A percentile compares a stretch with the other conserved stretches of the same genome.
These are phyloP conservation scores for Plemyria rubiginata DNA, from an alignment of 2,888 invertebrate species.

Conservation along the genomic window DNA sequence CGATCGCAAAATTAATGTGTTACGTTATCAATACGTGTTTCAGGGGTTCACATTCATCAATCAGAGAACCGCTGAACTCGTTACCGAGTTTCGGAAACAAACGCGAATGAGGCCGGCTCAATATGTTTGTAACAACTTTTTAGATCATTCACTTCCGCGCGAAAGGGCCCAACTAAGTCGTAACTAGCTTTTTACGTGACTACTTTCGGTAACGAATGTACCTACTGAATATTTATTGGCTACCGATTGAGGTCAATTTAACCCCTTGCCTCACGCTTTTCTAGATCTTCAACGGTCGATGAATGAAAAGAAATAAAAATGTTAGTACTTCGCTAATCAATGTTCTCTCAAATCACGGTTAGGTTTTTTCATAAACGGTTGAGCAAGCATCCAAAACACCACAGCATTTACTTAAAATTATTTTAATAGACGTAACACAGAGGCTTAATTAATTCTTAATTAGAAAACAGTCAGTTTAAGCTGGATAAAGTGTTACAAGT, in stretches of 20 bases:
- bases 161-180: constrained; percentile 57
- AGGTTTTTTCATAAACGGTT: no score
- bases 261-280: neutral
- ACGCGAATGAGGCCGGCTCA: constrained; percentile 64
- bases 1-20: constrained; percentile 64
- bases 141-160: constrained; percentile 79
- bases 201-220: constrained; percentile 29
- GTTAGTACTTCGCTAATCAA: neutral
- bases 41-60: constrained; percentile 71
- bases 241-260: neutral
- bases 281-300: no score
- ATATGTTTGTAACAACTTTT: constrained; percentile 77
- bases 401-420: no score
- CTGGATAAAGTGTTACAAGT: constrained; percentile 37
- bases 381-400: no score
- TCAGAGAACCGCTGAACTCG: constrained; percentile 77
- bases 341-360: no score
- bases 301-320: neutral
- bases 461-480: constrained; percentile 20
- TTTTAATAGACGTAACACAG: neutral
- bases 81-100: constrained; percentile 68
- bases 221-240: neutral
- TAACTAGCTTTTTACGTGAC: constrained; percentile 54
- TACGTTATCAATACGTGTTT: constrained; percentile 70
- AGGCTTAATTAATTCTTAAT: constrained; percentile 12